Percentiles rank a stretch among this genome's conserved stretches.
These are phyloP conservation scores for Hylaeus anthracinus DNA, from an alignment of 1,140 invertebrate genomes.

Conservation along the genomic window DNA sequence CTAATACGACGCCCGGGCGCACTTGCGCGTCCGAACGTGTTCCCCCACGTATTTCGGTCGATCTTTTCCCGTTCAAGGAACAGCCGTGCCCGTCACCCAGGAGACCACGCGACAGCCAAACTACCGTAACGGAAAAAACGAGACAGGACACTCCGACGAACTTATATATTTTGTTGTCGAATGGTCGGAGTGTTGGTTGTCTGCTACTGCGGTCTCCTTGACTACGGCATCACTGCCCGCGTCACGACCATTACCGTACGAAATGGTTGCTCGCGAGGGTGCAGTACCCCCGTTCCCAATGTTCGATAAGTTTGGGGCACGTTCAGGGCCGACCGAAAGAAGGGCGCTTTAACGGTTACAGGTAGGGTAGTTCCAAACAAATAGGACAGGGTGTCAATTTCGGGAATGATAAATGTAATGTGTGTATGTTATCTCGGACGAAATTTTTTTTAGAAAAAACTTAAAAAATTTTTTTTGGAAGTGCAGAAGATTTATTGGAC, in stretches of 20 bases:
- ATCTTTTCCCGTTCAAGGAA: conserved; percentile 57
- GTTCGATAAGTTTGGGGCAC: too few relatives aligned
- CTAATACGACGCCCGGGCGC: conserved; percentile 67
- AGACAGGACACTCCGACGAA: conserved; percentile 61
- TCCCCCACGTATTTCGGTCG: conserved; percentile 42
- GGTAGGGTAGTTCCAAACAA: too few relatives aligned
- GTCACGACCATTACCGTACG: conserved; percentile 55
- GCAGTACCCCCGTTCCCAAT: neutral
- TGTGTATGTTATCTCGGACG: too few relatives aligned
- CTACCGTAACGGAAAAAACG: conserved; percentile 65
- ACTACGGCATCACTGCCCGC: conserved; percentile 78
- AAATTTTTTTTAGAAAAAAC: too few relatives aligned
- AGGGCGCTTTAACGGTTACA: too few relatives aligned
- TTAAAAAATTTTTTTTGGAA: too few relatives aligned
- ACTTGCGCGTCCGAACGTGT: conserved; percentile 68
- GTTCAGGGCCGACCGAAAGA: too few relatives aligned
- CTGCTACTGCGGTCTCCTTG: conserved; percentile 80
- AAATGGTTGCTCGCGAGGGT: neutral
- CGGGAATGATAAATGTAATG: too few relatives aligned
- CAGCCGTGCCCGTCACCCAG: conserved; percentile 69
- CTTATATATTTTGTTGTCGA: conserved; percentile 71
- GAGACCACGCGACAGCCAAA: conserved; percentile 65
- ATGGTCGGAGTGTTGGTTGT: conserved; percentile 74
- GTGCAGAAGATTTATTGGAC: too few relatives aligned
- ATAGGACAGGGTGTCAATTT: too few relatives aligned